A percentile compares a stretch with the other conserved stretches of the same genome.
These are phyloP conservation scores for Leucopsar rothschildi DNA, from an alignment of 2,113 vertebrate species.

Conservation along the genomic window DNA sequence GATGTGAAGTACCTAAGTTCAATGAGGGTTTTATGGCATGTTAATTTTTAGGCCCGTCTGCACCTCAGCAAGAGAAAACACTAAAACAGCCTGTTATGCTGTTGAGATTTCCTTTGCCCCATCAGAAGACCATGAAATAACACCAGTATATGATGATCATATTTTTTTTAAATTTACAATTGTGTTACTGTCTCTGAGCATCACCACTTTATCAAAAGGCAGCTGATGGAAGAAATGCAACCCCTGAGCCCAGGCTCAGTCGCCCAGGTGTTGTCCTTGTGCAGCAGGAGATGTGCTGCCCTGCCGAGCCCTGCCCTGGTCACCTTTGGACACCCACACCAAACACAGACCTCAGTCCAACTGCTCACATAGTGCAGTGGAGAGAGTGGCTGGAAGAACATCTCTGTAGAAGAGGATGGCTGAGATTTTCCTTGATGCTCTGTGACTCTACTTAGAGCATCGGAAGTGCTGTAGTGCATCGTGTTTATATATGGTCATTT, in stretches of 20 bases:
- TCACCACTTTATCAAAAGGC: background rate
- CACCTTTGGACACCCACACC: background rate
- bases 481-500: fast-evolving
- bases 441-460: background rate
- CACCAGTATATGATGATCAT: background rate
- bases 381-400: background rate
- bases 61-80: background rate
- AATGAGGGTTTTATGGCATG: background rate
- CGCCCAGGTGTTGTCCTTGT: fast-evolving
- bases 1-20: background rate
- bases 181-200: background rate
- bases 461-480: background rate
- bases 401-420: background rate
- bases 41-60: background rate
- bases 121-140: background rate
- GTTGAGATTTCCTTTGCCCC: background rate
- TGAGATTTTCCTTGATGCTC: background rate
- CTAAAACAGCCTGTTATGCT: fast-evolving
- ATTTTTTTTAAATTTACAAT: background rate
- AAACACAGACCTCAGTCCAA: background rate
- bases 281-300: background rate
- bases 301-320: fast-evolving
- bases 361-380: fast-evolving
- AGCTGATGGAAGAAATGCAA: background rate
- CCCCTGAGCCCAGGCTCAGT: too few species aligned